Base-by-base conservation (phyloP, 2,888 invertebrate species). In the Tanytarsus gracilentus region DNA sequence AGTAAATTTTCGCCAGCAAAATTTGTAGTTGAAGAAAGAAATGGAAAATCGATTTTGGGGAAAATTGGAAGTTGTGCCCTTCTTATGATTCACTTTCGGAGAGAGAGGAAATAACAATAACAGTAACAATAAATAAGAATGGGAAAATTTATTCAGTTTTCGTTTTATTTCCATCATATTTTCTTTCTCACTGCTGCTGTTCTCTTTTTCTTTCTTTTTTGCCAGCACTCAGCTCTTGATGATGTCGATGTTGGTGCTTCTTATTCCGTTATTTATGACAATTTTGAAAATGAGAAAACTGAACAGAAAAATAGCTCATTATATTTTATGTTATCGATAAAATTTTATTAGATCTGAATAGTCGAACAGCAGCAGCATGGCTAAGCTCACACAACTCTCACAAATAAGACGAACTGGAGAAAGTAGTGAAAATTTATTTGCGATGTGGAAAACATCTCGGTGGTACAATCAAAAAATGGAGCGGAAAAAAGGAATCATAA, bases 41-140 rank as follows among this genome's bases (percentile, higher is more conserved):
- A n/a, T n/a, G n/a, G n/a, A n/a, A n/a, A n/a, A n/a, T n/a, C n/a
- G n/a, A n/a, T n/a, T n/a, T n/a, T n/a, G n/a, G n/a, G n/a, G n/a
- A n/a, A n/a, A n/a, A n/a, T n/a, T n/a, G n/a, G n/a, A n/a, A n/a
- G n/a, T 33, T 33, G n/a, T n/a, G 14, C 36, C 36, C 21, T 40
- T 40, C 16, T 7, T 11, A 44, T 44, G 23, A 44, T 44, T 44
- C 44, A 44, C 21, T 23, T 44, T 44, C 44, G n/a, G n/a, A n/a
- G n/a, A n/a, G n/a, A 44, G 18, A 18, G 44, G 44, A 40, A 33
- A 55, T 55, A 55, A 40, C 55, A 33, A 55, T 55, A 55, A 55
- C 55, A 55, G 39, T 55, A 55, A 55, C 55, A 55, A 55, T 55
- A 55, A 55, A 55, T 55, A 55, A 55, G 39, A 55, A 55, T 55